Base-by-base conservation (phyloP, 2,888 invertebrate genomes). In the Pachliopta kotzebuea region DNA sequence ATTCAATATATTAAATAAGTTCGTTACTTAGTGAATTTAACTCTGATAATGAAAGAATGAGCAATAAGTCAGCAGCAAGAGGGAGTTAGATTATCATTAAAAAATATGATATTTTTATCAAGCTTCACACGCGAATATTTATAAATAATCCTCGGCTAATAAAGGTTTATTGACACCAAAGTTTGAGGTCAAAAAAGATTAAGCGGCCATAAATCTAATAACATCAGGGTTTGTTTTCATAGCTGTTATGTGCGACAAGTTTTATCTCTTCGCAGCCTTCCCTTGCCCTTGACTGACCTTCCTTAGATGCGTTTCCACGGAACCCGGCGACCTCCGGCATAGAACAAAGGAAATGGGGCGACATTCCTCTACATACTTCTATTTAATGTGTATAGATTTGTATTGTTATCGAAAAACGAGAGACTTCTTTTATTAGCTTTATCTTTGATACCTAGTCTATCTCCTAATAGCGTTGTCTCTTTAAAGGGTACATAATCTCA, bases 201-300 rank as follows among this genome's bases (percentile, higher is more conserved):
- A 65, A 53, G 20, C 21, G 7, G 11, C 56, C 50, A 60, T 65
- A 57, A 65, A 65, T 62, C 57, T 61, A 53, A 58, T 55, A 63
- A 58, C 56, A 24, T 60, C 49, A 52, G 37, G 59, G 65, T 42
- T 50, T 56, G 52, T 62, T 64, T 64, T 60, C 52, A 56, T 56
- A 56, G 64, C 56, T 56, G 60, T 56, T 61, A 57, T 65, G 60
- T 65, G 54, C 42, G 65, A 68, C 61, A 63, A 65, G 60, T 63
- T 67, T 65, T 68, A 60, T 64, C 56, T 57, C 21, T 56, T 54
- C 61, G 56, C 63, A 67, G 65, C 65, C 66, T 63, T 69, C 59
- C 66, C 69, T 65, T 67, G 70, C 71, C 73, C 74, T 73, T 72
- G 72, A 66, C 66, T 74, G 74, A 73, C 74, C 74, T 74, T 72